Conservation (phyloP, 2,888 invertebrate genomes). For the Ophioninae sp. region DNA sequence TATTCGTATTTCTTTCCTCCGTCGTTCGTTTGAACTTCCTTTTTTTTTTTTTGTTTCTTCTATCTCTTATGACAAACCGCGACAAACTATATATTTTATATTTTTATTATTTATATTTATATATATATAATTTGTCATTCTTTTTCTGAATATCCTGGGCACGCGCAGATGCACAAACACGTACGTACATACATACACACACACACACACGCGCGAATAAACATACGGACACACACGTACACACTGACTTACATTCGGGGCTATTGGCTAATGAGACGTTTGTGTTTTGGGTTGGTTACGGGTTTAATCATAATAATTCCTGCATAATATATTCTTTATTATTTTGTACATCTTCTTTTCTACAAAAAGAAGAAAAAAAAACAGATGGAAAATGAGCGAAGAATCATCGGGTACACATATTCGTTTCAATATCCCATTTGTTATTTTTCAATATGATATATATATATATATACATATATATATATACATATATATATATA, state of each 20-base stretch:
- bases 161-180: conserved; percentile 61
- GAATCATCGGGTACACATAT: conserved; percentile 29
- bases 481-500: too few relatives aligned
- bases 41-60: conserved; percentile 46
- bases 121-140: conserved; percentile 68
- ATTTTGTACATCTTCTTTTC: conserved; percentile 28
- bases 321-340: conserved; percentile 43
- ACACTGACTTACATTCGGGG: conserved; percentile 64
- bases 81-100: conserved; percentile 53
- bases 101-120: conserved; percentile 51
- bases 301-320: conserved; percentile 70
- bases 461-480: too few relatives aligned
- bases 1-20: conserved; percentile 48
- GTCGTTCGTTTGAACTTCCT: conserved; percentile 60
- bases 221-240: conserved; percentile 23
- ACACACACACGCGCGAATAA: too few relatives aligned
- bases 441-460: background rate
- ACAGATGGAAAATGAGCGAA: conserved; percentile 2
- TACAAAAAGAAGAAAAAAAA: conserved; percentile 5
- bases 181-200: too few relatives aligned
- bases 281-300: conserved; percentile 80
- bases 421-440: conserved; percentile 26
- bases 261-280: conserved; percentile 78
- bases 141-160: conserved; percentile 71
- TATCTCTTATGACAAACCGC: conserved; percentile 61